phyloP scores from a whole-genome alignment of 2,888 invertebrate genomes.

The Anagyrus pseudococci region DNA sequence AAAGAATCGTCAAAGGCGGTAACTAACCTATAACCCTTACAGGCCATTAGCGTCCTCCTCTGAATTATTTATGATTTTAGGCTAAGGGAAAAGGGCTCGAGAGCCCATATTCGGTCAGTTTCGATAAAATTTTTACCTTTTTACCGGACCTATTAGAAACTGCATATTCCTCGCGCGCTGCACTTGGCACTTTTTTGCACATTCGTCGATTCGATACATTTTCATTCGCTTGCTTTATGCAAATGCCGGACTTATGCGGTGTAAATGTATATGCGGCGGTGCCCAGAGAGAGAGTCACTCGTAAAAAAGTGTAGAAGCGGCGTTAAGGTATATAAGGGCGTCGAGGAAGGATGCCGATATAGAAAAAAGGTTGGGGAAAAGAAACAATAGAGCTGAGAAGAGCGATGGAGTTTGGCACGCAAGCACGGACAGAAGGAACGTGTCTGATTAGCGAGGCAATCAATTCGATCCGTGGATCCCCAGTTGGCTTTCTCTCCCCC shows the following conservation, averaged over 20 bases:
- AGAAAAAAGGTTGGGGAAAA: too few relatives aligned
- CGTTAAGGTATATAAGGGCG: background rate
- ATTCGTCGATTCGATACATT: too few relatives aligned
- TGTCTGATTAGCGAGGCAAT: constrained; percentile 42
- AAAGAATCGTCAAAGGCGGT: constrained; percentile 33
- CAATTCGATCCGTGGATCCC: constrained; percentile 39
- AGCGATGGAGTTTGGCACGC: background rate
- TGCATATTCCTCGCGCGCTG: background rate
- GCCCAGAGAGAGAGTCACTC: background rate
- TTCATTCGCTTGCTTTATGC: too few relatives aligned
- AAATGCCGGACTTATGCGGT: too few relatives aligned
- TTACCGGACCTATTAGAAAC: background rate
- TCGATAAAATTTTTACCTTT: background rate
- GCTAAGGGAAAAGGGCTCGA: background rate
- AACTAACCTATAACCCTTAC: constrained; percentile 47
- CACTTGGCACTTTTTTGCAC: background rate
- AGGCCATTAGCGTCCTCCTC: constrained; percentile 27
- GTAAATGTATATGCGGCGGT: background rate
- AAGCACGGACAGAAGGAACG: constrained; percentile 6
- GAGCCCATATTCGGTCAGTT: background rate
- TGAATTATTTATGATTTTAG: constrained; percentile 37
- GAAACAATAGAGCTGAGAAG: too few relatives aligned
- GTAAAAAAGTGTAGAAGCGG: background rate
- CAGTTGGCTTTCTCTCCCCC: too few relatives aligned
- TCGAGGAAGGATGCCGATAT: constrained; percentile 3